Evolutionary conservation across 53 echinoderm and acorn worm species (phyloP).

Genomic region (Luidia sarsii): DNA sequence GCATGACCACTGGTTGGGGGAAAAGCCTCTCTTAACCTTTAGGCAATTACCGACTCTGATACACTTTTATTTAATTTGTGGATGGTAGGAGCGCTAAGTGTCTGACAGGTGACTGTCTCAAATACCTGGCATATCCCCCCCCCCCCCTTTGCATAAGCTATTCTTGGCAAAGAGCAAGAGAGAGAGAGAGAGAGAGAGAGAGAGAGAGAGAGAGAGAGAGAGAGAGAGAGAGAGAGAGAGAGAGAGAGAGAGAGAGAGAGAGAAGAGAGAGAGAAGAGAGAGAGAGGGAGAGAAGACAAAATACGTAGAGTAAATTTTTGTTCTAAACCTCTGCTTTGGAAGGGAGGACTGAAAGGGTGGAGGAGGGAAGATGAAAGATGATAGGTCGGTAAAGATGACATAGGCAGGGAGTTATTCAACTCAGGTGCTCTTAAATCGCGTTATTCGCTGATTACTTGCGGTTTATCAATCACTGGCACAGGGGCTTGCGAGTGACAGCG

Average conservation of each 20-base stretch:
- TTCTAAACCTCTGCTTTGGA: not conserved
- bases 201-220: not conserved
- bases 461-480: too few species aligned
- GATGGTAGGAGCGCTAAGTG: slow-evolving; percentile 34
- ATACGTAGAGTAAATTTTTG: not conserved
- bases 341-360: too few species aligned
- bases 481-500: too few species aligned
- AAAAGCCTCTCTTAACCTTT: slow-evolving; percentile 42
- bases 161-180: too few species aligned
- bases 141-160: too few species aligned
- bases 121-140: not conserved
- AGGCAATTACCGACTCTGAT: slow-evolving; percentile 58
- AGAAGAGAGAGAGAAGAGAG: not conserved
- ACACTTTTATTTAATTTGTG: slow-evolving; percentile 58
- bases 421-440: too few species aligned
- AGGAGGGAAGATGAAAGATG: too few species aligned
- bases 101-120: slow-evolving; percentile 12
- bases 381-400: too few species aligned
- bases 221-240: not conserved
- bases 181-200: too few species aligned
- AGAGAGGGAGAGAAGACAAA: too few species aligned
- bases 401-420: too few species aligned
- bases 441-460: too few species aligned
- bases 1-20: slow-evolving; percentile 39
- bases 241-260: not conserved